These are phyloP conservation scores for Gallinago jamesoni DNA, from an alignment of 2,113 vertebrate species.

Conservation along the genomic window DNA sequence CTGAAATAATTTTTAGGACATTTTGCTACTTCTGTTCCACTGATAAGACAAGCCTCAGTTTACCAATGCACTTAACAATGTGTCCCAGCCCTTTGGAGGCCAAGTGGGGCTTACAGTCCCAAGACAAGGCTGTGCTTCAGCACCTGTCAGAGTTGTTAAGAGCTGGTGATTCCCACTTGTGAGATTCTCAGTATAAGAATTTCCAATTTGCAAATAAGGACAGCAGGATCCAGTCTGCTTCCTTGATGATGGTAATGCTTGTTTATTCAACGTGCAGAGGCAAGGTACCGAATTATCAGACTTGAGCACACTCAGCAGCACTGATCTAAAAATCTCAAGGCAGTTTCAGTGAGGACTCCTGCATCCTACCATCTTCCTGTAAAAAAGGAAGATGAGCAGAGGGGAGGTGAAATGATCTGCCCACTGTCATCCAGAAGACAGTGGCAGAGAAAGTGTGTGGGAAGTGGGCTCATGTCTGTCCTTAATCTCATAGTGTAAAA, in stretches of 20 bases:
- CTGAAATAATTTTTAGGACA: background rate
- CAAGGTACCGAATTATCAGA: background rate
- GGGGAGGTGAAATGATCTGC: background rate
- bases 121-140: background rate
- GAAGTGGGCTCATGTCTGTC: background rate
- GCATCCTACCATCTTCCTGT: background rate
- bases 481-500: background rate
- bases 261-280: background rate
- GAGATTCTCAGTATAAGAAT: background rate
- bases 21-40: background rate
- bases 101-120: background rate
- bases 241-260: background rate
- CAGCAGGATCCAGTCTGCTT: background rate
- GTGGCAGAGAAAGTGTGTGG: background rate
- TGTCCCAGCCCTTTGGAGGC: background rate
- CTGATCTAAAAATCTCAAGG: background rate
- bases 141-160: rapidly evolving
- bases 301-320: background rate
- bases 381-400: background rate
- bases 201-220: background rate
- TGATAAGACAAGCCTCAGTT: background rate
- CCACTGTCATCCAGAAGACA: background rate
- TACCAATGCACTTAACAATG: background rate
- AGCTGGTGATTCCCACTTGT: background rate
- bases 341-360: background rate